phyloP scores from a whole-genome alignment of 2,113 vertebrate species.

The Leiothrix lutea region DNA sequence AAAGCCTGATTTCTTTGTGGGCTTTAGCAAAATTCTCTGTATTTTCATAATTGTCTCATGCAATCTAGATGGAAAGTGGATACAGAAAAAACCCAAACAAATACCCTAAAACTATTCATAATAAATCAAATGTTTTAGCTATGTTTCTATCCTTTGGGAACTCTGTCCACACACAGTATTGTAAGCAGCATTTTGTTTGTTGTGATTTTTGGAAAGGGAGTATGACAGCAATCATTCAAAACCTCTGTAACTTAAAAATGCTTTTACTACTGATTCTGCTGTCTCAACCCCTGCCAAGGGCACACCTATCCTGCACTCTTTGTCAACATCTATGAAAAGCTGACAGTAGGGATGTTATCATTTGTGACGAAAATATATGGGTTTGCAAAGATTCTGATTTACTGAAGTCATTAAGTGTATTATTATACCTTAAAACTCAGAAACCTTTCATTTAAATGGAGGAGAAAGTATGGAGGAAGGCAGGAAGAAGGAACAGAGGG shows the following conservation, averaged over 20 bases:
- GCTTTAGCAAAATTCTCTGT: neutral
- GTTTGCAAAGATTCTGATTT: neutral
- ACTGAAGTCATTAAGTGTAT: neutral
- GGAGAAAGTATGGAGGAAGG: neutral
- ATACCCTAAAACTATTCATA: neutral
- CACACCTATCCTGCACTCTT: neutral
- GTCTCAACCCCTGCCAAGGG: neutral
- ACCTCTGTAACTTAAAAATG: neutral
- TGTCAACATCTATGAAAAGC: neutral
- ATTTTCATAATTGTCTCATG: neutral
- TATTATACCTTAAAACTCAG: neutral
- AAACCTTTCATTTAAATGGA: neutral
- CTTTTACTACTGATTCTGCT: neutral
- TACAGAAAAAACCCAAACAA: neutral
- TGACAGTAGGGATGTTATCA: neutral
- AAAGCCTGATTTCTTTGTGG: neutral
- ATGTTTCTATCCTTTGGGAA: neutral
- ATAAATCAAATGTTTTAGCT: neutral
- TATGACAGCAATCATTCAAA: neutral
- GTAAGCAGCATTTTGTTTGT: neutral
- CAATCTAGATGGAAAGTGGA: neutral
- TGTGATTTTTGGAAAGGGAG: neutral
- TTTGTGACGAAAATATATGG: neutral
- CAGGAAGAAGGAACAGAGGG: neutral
- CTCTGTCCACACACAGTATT: neutral